Conservation (phyloP, 2,888 invertebrate genomes). For the Pristionchus fissidentatus region DNA sequence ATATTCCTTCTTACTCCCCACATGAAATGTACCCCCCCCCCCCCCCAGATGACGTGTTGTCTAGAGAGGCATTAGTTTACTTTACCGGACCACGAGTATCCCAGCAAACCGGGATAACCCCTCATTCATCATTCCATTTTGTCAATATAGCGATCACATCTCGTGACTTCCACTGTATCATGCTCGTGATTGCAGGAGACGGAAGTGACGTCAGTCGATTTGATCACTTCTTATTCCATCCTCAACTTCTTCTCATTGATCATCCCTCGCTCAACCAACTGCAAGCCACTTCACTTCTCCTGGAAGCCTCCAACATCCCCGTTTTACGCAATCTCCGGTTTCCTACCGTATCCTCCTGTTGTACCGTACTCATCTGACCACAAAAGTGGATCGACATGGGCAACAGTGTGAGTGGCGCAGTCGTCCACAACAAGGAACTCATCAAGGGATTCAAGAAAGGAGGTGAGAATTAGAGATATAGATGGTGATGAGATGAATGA, state of each 20-base stretch:
- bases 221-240: not conserved
- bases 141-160: too few species aligned
- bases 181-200: conserved; percentile 21
- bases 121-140: too few species aligned
- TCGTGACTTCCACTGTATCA: too few species aligned
- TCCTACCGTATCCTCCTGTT: not conserved
- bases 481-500: too few species aligned
- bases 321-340: not conserved
- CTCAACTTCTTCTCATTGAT: not conserved
- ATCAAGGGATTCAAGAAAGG: conserved; percentile 44
- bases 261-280: not conserved
- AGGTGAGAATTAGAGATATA: too few species aligned
- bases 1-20: too few species aligned
- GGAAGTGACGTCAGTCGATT: conserved; percentile 20
- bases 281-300: conserved; percentile 37
- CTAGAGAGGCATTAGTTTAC: too few species aligned
- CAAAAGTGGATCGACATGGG: conserved; percentile 11
- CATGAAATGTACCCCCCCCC: too few species aligned
- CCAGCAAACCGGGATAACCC: too few species aligned
- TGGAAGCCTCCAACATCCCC: conserved; percentile 39
- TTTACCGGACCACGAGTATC: too few species aligned
- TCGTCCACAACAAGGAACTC: conserved; percentile 45
- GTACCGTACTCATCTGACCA: not conserved
- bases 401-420: conserved; percentile 47
- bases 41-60: too few species aligned